A percentile compares a stretch with the other conserved stretches of the same genome.
Conservation (phyloP, 2,113 vertebrate species). For the Clarias gariepinus region DNA sequence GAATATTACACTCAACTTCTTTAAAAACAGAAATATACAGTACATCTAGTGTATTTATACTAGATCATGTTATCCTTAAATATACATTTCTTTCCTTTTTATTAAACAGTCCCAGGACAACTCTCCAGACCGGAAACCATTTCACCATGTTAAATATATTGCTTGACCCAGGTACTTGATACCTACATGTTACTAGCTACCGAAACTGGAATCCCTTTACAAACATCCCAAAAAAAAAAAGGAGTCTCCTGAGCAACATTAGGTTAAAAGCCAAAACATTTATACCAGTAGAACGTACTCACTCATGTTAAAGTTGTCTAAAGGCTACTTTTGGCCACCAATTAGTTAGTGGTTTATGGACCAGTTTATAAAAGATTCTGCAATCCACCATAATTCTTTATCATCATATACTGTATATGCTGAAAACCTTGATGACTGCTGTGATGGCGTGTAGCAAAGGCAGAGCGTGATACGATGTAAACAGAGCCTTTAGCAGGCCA, state of each 20-base stretch:
- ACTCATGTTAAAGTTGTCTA: not conserved
- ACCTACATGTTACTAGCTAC: conserved; percentile 2
- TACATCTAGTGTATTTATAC: not conserved
- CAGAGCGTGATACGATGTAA: conserved; percentile 58
- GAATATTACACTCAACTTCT: not conserved
- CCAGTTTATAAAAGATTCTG: conserved; percentile 58
- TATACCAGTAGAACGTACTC: not conserved
- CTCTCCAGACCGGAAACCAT: not conserved
- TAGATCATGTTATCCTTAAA: not conserved
- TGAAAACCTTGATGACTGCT: conserved; percentile 51
- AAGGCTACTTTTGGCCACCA: not conserved
- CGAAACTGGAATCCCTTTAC: conserved; percentile 14
- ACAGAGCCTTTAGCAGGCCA: conserved; percentile 34
- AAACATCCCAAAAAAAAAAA: not conserved
- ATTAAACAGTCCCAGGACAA: conserved; percentile 4
- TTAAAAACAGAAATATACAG: not conserved
- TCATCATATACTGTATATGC: conserved; percentile 41
- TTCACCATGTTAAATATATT: conserved; percentile 5
- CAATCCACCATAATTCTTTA: conserved; percentile 59
- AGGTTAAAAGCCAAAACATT: not conserved
- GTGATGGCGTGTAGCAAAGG: conserved; percentile 61
- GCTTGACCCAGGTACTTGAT: conserved; percentile 7
- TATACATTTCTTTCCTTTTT: not conserved
- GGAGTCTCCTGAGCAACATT: not conserved
- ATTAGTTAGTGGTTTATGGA: not conserved